Percentiles rank a stretch among this genome's conserved stretches.
phyloP scores from a whole-genome alignment of 2,797 vertebrate species.

The Darevskia nairensis region DNA sequence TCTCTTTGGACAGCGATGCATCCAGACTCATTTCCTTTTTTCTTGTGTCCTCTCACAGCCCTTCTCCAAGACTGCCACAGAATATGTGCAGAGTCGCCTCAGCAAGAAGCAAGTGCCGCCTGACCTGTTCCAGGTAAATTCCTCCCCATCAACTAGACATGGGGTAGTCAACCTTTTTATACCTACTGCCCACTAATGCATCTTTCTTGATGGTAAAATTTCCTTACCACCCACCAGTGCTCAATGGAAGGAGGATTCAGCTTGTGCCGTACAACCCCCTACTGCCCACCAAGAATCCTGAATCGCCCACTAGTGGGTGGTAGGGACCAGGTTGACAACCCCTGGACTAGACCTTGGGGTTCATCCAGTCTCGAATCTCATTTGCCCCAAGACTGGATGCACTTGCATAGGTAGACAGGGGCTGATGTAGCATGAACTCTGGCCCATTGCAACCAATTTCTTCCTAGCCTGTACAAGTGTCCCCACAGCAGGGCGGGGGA shows the following conservation, averaged over 20 bases:
- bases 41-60: conserved; percentile 64
- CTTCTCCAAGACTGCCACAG: conserved; percentile 79
- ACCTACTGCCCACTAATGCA: no score
- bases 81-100: conserved; percentile 78
- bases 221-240: no score
- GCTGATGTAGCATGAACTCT: neutral
- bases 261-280: no score
- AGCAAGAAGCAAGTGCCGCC: conserved; percentile 81
- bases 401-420: no score
- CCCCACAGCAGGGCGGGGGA: neutral
- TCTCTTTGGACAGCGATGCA: fast-evolving
- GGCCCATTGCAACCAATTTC: neutral
- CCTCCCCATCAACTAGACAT: neutral
- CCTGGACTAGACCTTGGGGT: no score
- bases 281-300: no score
- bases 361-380: neutral
- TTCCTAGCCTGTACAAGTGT: neutral
- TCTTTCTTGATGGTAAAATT: no score
- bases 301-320: no score
- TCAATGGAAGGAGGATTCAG: no score
- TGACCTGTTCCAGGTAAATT: conserved; percentile 81
- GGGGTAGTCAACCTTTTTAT: no score
- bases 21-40: neutral
- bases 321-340: no score
- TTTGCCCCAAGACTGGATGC: neutral